These are phyloP conservation scores for Lordiphosa collinella DNA, from an alignment of 1,140 invertebrate species.

Conservation along the genomic window DNA sequence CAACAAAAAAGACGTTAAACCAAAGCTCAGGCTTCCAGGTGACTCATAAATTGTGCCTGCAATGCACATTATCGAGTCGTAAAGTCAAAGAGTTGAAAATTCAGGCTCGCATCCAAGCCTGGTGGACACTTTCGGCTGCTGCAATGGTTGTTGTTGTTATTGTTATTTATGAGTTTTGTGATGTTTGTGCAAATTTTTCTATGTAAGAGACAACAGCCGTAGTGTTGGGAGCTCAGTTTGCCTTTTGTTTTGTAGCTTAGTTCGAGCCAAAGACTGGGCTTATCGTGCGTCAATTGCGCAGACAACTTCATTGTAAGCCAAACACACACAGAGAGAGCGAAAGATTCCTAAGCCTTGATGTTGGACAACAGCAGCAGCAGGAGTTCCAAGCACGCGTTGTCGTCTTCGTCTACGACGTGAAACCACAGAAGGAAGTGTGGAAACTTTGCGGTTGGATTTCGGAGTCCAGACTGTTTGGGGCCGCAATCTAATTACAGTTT, in stretches of 20 bases:
- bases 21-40: constrained; percentile 24
- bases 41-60: constrained; percentile 71
- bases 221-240: background rate
- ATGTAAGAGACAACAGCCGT: constrained; percentile 46
- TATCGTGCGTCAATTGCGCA: constrained; percentile 71
- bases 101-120: constrained; percentile 22
- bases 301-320: constrained; percentile 69
- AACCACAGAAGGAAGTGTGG: constrained; percentile 34
- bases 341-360: constrained; percentile 67
- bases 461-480: constrained; percentile 13
- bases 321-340: constrained; percentile 1
- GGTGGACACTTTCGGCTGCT: constrained; percentile 57
- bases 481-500: constrained; percentile 72
- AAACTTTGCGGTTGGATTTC: constrained; percentile 28
- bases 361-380: constrained; percentile 53
- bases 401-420: constrained; percentile 5
- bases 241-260: constrained; percentile 25
- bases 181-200: constrained; percentile 77
- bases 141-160: constrained; percentile 39
- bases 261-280: constrained; percentile 16
- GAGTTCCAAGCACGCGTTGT: constrained; percentile 67
- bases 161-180: constrained; percentile 76
- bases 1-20: background rate
- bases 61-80: constrained; percentile 60
- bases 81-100: constrained; percentile 39